phyloP scores from a whole-genome alignment of 2,888 invertebrate species.

The Hyposoter dolosus region DNA sequence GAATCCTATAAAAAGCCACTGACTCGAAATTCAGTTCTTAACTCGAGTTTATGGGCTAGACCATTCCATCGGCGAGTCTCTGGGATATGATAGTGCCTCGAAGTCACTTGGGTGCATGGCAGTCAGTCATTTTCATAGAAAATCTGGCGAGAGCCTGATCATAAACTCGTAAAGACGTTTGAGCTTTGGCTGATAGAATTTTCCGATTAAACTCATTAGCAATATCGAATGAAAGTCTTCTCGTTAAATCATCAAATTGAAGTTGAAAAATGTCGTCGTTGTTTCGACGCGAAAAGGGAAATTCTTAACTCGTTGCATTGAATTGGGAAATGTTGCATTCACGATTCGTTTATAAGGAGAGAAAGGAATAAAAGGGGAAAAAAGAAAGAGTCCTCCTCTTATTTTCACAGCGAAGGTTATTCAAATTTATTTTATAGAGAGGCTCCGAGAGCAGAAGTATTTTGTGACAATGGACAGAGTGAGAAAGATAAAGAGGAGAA shows the following conservation, averaged over 20 bases:
- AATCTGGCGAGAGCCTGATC: background rate
- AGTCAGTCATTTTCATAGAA: background rate
- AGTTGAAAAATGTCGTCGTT: constrained; percentile 17
- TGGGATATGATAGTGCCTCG: background rate
- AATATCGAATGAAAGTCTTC: background rate
- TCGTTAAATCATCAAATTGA: background rate
- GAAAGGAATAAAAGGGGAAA: background rate
- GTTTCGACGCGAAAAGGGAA: constrained; percentile 1
- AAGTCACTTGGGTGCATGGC: background rate
- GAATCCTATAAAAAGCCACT: background rate
- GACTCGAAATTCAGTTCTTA: background rate
- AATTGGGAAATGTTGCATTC: background rate
- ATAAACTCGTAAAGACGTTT: background rate
- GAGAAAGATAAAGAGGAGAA: background rate
- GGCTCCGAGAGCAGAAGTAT: constrained; percentile 32
- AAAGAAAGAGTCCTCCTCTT: background rate
- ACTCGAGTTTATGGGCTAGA: background rate
- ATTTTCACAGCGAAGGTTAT: constrained; percentile 6
- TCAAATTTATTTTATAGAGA: constrained; percentile 44
- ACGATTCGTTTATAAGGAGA: background rate
- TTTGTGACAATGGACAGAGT: constrained; percentile 44
- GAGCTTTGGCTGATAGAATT: background rate
- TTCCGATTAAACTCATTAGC: background rate
- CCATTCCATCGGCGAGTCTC: background rate
- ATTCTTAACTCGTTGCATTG: background rate